Base-by-base conservation (phyloP, 2,113 vertebrate species). In the Cacatua alba region DNA sequence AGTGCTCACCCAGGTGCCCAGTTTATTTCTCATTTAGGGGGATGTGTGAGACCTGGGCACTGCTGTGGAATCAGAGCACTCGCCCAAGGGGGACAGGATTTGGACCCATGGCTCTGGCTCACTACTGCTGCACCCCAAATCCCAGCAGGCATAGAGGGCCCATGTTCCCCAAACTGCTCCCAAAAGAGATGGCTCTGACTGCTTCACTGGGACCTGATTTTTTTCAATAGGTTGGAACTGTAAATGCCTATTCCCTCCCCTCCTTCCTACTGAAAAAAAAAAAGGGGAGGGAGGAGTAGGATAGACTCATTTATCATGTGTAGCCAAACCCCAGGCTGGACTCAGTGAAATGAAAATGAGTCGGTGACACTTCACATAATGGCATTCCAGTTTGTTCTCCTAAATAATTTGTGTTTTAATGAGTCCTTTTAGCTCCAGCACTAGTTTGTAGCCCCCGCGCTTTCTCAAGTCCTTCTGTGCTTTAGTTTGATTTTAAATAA, bases 381-480 rank as follows among this genome's bases (percentile, higher is more conserved):
- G 72, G 83, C 67, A 86, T 91, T 94, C 44, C 81, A 79, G 88
- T 76, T 79, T 62, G 57, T 93, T 77, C 77, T 89, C 69, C 91
- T 94, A 92, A 95, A 94, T 89, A 89, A 94, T 91, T 76, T n/a
- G 37, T 82, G 78, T 89, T 97, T 94, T 87, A 94, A 96, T 91
- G 67, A 96, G 74, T 24, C 26, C 44, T n/a, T 91, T 92, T 84
- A 55, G 59, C 72, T 86, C 97, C 98, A 97, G 98, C 97, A 97
- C 97, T 97, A 92, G 94, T 98, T 97, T 97, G 95, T 97, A 98
- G 89, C 51, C 84, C 75, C 44, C 53, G 96, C 96, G 43, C 28
- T 76, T 95, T 57, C 77, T 89, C 44, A 48, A 64, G 70, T 55
- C 63, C 26, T 81, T 81, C 65, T 62, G 29, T 23, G 60, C 46